phyloP scores from a whole-genome alignment of 2,113 vertebrate genomes.

The Poecilia latipinna region DNA sequence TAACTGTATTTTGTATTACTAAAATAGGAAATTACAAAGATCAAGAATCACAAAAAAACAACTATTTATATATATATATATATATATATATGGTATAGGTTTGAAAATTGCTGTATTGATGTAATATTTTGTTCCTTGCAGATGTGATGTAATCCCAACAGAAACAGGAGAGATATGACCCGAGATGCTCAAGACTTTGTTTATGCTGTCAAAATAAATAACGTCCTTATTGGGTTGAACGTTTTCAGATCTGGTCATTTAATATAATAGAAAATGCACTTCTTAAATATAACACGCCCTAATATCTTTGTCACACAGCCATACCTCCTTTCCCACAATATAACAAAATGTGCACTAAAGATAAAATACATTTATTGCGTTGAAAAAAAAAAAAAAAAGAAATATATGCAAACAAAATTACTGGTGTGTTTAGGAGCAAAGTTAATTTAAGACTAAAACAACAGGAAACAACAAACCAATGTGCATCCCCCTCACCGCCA shows the following conservation, averaged over 20 bases:
- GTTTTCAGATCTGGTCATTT: slow-evolving; percentile 21
- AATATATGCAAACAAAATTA: slow-evolving; percentile 34
- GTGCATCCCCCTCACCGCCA: background rate
- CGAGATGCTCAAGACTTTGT: background rate
- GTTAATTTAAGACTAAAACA: slow-evolving; percentile 5
- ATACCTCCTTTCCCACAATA: background rate
- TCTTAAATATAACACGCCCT: slow-evolving; percentile 14
- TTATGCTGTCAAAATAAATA: slow-evolving; percentile 23
- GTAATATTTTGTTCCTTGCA: background rate
- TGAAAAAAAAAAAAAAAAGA: slow-evolving; percentile 39
- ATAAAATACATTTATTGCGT: slow-evolving; percentile 63
- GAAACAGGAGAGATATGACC: slow-evolving; percentile 11
- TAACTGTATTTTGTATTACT: no score
- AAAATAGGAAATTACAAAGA: no score
- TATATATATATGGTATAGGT: no score
- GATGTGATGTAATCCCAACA: slow-evolving; percentile 1
- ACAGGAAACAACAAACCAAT: slow-evolving; percentile 18
- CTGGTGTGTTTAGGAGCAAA: slow-evolving; percentile 26
- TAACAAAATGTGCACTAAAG: background rate
- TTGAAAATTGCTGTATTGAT: no score
- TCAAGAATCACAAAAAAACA: no score
- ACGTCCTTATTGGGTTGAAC: slow-evolving; percentile 9
- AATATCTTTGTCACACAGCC: background rate
- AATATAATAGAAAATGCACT: slow-evolving; percentile 30
- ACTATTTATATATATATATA: no score